Conservation (phyloP, 1,140 invertebrate genomes). For the Drosophila subpulchrella region DNA sequence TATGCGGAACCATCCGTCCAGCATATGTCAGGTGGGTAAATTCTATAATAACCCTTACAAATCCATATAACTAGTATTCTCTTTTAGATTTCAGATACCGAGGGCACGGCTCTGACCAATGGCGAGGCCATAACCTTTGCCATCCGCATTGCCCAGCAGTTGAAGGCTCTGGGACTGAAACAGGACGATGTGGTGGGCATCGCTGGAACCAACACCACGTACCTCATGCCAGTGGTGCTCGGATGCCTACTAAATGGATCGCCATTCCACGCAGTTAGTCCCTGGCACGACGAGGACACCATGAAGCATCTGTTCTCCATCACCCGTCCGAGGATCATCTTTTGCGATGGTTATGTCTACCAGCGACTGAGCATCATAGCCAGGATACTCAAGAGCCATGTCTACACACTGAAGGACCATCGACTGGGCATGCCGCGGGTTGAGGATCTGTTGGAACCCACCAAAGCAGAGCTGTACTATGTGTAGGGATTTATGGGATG, state of each 20-base stretch:
- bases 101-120: conserved; percentile 79
- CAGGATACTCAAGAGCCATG: conserved; percentile 65
- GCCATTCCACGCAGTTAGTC: conserved; percentile 74
- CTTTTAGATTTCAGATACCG: conserved; percentile 70
- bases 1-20: conserved; percentile 77
- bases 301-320: conserved; percentile 76
- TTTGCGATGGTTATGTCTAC: conserved; percentile 74
- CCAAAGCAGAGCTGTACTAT: conserved; percentile 66
- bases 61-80: too few species aligned
- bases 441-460: conserved; percentile 74
- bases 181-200: conserved; percentile 81
- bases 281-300: conserved; percentile 72
- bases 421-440: conserved; percentile 61
- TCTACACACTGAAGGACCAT: conserved; percentile 76
- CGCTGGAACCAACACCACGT: conserved; percentile 70
- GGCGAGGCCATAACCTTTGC: conserved; percentile 77
- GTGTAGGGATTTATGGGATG: conserved; percentile 42
- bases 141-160: conserved; percentile 76
- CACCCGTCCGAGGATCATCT: conserved; percentile 75
- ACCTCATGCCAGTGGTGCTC: conserved; percentile 75
- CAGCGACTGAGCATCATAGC: conserved; percentile 56
- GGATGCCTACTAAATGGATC: conserved; percentile 79
- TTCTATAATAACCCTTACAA: too few species aligned
- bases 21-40: conserved; percentile 67
- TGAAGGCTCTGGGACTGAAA: conserved; percentile 64